Conservation (phyloP, 2,797 vertebrate species). For the Streptopelia turtur region DNA sequence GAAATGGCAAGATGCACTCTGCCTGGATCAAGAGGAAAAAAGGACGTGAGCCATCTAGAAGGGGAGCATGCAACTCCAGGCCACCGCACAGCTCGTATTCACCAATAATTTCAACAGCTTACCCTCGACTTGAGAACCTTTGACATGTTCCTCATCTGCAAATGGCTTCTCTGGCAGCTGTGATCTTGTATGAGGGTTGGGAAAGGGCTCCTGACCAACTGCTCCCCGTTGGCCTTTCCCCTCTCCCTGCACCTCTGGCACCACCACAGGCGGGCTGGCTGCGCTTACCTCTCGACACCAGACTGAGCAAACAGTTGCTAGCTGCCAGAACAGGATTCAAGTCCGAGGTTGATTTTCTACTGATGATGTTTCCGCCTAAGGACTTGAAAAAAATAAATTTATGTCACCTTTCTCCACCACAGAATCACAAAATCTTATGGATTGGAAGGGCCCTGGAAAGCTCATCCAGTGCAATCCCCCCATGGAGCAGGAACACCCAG, state of each 20-base stretch:
- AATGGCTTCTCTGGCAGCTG: not conserved
- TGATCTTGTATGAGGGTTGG: not conserved
- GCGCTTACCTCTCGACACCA: constrained; percentile 80
- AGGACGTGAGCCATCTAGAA: not conserved
- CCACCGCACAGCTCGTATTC: not conserved
- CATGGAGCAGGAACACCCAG: too few species aligned
- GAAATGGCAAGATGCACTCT: not conserved
- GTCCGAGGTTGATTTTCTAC: constrained; percentile 87
- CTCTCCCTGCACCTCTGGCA: not conserved
- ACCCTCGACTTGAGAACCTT: not conserved
- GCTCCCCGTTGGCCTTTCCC: not conserved
- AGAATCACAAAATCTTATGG: too few species aligned
- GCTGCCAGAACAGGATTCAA: constrained; percentile 90
- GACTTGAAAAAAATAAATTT: constrained; percentile 76
- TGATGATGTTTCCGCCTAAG: constrained; percentile 88
- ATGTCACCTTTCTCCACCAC: not conserved
- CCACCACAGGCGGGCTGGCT: not conserved
- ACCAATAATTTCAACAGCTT: not conserved
- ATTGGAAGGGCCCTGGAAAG: too few species aligned
- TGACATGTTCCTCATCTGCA: not conserved
- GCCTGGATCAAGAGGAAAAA: not conserved
- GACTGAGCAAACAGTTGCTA: constrained; percentile 78
- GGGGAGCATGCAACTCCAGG: not conserved
- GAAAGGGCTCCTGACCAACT: not conserved
- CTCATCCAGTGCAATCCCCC: too few species aligned